phyloP scores from a whole-genome alignment of 1,140 invertebrate species.

The Paramacrobiotus metropolitanus region DNA sequence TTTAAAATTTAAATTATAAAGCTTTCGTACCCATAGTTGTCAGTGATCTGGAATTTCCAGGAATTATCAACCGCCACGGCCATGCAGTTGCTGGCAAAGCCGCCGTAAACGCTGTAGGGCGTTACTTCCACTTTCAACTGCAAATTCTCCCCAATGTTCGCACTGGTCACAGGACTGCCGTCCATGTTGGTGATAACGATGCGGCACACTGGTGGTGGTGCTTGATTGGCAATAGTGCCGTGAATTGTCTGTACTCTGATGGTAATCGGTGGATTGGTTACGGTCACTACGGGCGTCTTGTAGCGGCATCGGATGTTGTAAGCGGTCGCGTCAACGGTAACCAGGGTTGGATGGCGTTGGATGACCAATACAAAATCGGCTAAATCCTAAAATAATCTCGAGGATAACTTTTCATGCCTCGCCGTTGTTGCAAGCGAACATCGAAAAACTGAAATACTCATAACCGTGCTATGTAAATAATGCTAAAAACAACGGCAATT shows the following conservation, averaged over 20 bases:
- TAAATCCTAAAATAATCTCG: slow-evolving; percentile 37
- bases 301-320: slow-evolving; percentile 85
- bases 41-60: slow-evolving; percentile 60
- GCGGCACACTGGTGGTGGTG: slow-evolving; percentile 66
- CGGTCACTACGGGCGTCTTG: slow-evolving; percentile 73
- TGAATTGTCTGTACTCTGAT: slow-evolving; percentile 65
- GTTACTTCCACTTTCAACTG: slow-evolving; percentile 76
- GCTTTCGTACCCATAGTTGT: slow-evolving; percentile 55
- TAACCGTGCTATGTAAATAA: too few species aligned
- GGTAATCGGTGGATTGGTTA: slow-evolving; percentile 39
- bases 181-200: slow-evolving; percentile 70
- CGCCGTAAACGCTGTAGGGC: slow-evolving; percentile 71
- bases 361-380: slow-evolving; percentile 76
- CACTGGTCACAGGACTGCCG: slow-evolving; percentile 62
- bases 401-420: slow-evolving; percentile 10
- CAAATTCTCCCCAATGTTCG: slow-evolving; percentile 72
- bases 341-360: slow-evolving; percentile 76
- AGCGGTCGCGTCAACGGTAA: slow-evolving; percentile 78
- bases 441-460: too few species aligned
- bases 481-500: too few species aligned
- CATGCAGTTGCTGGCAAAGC: slow-evolving; percentile 69
- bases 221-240: slow-evolving; percentile 78
- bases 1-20: too few species aligned
- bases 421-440: background rate
- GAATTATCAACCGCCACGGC: slow-evolving; percentile 67